Evolutionary conservation across 2,113 vertebrate genomes (phyloP), one percentile per base, ranked within the genome.

Genomic region (Panthera tigris): DNA sequence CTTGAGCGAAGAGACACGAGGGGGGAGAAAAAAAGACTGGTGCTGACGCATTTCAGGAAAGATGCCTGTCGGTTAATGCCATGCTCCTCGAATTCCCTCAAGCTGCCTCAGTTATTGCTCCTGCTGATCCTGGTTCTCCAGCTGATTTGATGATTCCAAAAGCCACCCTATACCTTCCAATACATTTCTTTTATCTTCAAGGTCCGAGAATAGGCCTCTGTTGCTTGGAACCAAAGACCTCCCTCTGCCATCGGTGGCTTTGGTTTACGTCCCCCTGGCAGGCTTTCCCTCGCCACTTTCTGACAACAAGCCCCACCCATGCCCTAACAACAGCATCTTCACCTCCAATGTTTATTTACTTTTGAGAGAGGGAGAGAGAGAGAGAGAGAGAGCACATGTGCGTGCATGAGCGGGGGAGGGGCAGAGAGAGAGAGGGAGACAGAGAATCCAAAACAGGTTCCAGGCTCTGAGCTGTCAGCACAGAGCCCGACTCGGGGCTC

Each of bases 401-500:
- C 45, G 8, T 45, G 45, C 1, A 45, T 9, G 45, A 45, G 45
- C 1, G 57, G 57, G 55, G 15, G 11, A 50, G 52, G 52, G 15
- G 52, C 55, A 57, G 55, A 23, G 7, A 57, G 18, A 57, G 55
- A 21, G 18, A 50, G 18, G 55, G 55, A 55, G 55, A 61, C 7
- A 61, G 1, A 61, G 57, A 61, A 61, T 61, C 21, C 0, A 0
- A 23, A 23, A 9, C 57, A 61, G 57, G 57, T 7, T 61, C 57
- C 21, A 61, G 19, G 21, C 21, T 61, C 8, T 61, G 57, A 61
- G 21, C 57, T 45, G 50, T 50, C 50, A 50, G 50, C 14, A 50
- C 11, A 50, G 3, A 7, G 57, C 21, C 57, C 3, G 21, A 61
- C 3, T 0, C 7, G 0, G 7, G 57, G 21, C 6, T 61, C 2